Conservation (phyloP, 2,113 vertebrate genomes). For the Tetrao urogallus region DNA sequence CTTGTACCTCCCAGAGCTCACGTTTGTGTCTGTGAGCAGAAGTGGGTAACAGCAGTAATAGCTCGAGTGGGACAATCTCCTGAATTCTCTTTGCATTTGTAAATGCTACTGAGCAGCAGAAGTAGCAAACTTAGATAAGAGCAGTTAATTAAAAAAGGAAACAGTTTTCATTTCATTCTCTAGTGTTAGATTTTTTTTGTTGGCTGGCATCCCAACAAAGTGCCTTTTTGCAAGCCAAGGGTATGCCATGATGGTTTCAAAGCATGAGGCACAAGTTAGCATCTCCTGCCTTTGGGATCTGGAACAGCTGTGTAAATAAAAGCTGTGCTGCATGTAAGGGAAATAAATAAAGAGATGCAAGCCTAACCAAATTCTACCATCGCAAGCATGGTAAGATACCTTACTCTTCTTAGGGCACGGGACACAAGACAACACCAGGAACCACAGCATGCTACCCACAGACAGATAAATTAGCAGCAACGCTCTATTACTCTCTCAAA, state of each 20-base stretch:
- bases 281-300: not conserved
- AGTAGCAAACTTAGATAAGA: not conserved
- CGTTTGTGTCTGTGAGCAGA: not conserved
- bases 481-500: not conserved
- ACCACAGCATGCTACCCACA: not conserved
- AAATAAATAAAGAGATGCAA: not conserved
- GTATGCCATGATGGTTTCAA: not conserved
- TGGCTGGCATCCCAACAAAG: not conserved
- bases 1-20: not conserved
- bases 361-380: not conserved
- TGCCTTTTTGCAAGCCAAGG: not conserved
- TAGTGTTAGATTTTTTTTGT: not conserved
- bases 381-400: not conserved
- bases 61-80: not conserved
- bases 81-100: not conserved
- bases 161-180: not conserved
- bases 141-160: not conserved
- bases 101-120: not conserved
- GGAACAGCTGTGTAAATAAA: not conserved
- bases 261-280: not conserved
- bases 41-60: not conserved
- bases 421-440: not conserved
- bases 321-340: not conserved
- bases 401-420: not conserved
- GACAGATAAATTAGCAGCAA: conserved; percentile 47